Percentiles rank a stretch among this genome's conserved stretches.
phyloP scores from a whole-genome alignment of 2,113 vertebrate genomes.

The Alligator sinensis region DNA sequence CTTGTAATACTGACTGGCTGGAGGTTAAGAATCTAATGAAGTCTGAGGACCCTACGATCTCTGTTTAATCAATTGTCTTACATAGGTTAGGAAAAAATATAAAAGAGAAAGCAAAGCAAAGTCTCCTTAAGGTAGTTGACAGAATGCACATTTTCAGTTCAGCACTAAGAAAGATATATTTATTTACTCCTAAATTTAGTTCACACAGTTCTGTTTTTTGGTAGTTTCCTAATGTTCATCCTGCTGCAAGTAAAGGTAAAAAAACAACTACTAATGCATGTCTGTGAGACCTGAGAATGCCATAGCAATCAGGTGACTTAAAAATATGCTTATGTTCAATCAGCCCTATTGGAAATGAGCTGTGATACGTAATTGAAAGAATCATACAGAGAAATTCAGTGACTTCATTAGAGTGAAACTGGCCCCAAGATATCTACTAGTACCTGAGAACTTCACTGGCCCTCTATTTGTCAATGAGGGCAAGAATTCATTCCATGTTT shows the following conservation, averaged over 20 bases:
- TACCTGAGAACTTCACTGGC: background rate
- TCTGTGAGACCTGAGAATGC: background rate
- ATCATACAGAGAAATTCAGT: background rate
- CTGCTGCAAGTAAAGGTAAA: accelerated
- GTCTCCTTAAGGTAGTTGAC: accelerated
- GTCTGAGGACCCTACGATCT: accelerated
- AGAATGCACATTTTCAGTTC: background rate
- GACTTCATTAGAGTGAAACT: background rate
- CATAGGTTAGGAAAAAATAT: background rate
- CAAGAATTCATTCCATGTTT: accelerated
- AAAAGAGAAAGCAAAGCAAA: background rate
- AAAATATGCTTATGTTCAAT: background rate
- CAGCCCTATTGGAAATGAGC: background rate
- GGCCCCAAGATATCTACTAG: background rate
- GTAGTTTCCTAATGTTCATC: background rate
- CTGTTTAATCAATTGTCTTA: background rate
- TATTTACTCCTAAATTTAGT: background rate
- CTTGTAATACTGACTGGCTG: background rate
- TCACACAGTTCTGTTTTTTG: background rate
- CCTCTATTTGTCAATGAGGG: accelerated
- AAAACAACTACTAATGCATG: background rate
- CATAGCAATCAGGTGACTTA: background rate
- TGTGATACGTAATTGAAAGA: background rate
- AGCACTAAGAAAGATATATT: background rate
- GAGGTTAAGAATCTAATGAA: background rate